These are phyloP conservation scores for Parapsyche elsis DNA, from an alignment of 1,140 invertebrate genomes.

Conservation along the genomic window DNA sequence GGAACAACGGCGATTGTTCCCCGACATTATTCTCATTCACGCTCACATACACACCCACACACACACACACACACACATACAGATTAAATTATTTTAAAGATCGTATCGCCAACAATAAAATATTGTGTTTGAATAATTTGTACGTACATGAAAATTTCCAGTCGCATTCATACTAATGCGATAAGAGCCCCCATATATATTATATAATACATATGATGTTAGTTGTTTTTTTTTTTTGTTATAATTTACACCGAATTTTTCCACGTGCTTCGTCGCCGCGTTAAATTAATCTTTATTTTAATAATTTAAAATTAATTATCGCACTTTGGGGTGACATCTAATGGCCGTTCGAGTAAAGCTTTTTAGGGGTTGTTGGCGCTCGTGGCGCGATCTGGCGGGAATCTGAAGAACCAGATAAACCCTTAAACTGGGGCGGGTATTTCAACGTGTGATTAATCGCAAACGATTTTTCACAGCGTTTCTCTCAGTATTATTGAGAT, in stretches of 20 bases:
- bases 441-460: constrained; percentile 11
- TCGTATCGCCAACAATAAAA: no score
- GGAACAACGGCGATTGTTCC: neutral
- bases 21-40: neutral
- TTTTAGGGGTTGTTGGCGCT: constrained; percentile 44
- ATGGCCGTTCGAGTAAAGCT: constrained; percentile 24
- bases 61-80: no score
- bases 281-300: neutral
- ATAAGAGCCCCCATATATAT: neutral
- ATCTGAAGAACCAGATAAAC: neutral
- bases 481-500: constrained; percentile 9
- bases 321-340: constrained; percentile 37
- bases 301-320: constrained; percentile 4
- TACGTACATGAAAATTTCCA: no score
- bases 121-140: no score
- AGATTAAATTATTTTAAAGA: no score
- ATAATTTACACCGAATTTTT: neutral
- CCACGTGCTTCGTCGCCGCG: no score
- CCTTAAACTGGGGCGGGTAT: neutral
- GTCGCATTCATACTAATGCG: no score
- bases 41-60: neutral
- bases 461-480: neutral
- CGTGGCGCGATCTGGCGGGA: constrained; percentile 39
- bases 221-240: neutral
- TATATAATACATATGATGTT: neutral